Evolutionary conservation across 2,888 invertebrate species (phyloP), one percentile per base, ranked within the genome.

Genomic region (Rhamnusium bicolor): DNA sequence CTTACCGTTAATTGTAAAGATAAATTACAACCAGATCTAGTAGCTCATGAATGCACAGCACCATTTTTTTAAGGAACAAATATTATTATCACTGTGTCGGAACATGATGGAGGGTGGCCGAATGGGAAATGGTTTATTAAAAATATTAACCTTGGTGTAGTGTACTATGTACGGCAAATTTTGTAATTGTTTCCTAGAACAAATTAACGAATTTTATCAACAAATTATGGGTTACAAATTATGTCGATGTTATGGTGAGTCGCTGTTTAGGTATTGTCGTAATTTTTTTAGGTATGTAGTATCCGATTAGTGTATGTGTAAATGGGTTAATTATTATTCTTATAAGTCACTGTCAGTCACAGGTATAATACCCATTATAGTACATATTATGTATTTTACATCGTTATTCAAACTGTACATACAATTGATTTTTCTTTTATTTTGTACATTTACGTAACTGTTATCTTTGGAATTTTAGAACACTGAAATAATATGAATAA

Each of bases 61-160:
- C 12, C 60, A 61, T 14, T 60, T 62, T 69, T 69, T 71, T 61
- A 54, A 16, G 29, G 51, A 58, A 60, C 47, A 66, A 62, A 19
- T 49, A 67, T 66, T 61, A 65, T 51, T 53, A 66, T 67, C 58
- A 47, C 21, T 56, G 53, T 46, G 21, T 56, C 29, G 53, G 53
- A 32, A 53, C 18, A 51, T 21, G 27, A n/a, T 8, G 54, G 54
- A 68, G 62, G 68, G 61, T 65, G 46, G 18, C 8, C 27, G n/a
- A 24, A 63, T 49, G 63, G 73, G 73, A 69, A 65, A 65, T 61
- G 27, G 32, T 58, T 24, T 46, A 72, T 72, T 72, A 67, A 69
- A 69, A 40, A 65, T 65, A 71, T 65, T 47, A 71, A 65, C 56
- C 71, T 65, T 56, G 66, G 29, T 1, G 32, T 46, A 18, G 47